Conservation (phyloP, 2,888 invertebrate genomes). For the Amphipyra berbera region DNA sequence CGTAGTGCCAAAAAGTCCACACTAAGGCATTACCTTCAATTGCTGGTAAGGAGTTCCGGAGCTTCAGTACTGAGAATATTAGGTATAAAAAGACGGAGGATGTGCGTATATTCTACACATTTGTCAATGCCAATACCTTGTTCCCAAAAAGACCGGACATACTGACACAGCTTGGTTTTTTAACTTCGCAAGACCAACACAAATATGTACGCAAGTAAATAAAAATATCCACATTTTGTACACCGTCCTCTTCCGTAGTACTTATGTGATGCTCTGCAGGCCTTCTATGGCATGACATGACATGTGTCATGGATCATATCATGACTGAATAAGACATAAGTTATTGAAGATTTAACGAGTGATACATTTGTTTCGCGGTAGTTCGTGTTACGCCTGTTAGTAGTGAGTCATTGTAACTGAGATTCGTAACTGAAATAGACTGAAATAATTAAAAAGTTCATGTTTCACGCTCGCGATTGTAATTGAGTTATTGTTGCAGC, state of each 20-base stretch:
- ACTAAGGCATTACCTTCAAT: too few species aligned
- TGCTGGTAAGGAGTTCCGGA: too few species aligned
- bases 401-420: constrained; percentile 39
- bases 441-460: constrained; percentile 56
- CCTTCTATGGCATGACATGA: background rate
- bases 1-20: too few species aligned
- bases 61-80: background rate
- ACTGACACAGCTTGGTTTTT: constrained; percentile 33
- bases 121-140: constrained; percentile 43
- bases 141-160: constrained; percentile 38
- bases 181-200: constrained; percentile 11
- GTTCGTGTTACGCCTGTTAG: background rate
- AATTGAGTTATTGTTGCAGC: constrained; percentile 39
- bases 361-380: too few species aligned
- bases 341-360: too few species aligned
- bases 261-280: constrained; percentile 27
- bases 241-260: constrained; percentile 31
- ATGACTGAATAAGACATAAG: too few species aligned
- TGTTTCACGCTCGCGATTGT: constrained; percentile 38
- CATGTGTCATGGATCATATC: background rate
- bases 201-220: constrained; percentile 22
- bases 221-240: constrained; percentile 29
- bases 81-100: constrained; percentile 1
- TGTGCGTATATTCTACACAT: constrained; percentile 28
- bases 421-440: constrained; percentile 49